Percentiles rank a stretch among this genome's conserved stretches.
These are phyloP conservation scores for Nyctereutes procyonoides DNA, from an alignment of 2,113 vertebrate species.

Conservation along the genomic window DNA sequence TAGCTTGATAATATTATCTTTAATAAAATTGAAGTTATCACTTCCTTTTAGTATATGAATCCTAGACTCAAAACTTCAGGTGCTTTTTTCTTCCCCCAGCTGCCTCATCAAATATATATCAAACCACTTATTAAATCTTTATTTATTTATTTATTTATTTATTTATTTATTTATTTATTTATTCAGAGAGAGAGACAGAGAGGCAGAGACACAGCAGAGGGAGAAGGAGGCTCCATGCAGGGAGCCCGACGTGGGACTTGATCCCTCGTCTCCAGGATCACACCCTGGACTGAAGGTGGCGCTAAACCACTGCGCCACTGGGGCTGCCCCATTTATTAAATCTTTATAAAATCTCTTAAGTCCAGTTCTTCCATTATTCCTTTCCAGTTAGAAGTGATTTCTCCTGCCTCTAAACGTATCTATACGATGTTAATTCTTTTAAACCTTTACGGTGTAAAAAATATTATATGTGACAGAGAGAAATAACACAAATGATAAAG, in stretches of 20 bases:
- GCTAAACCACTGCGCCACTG: no score
- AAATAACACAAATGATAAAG: background rate
- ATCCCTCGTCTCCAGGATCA: no score
- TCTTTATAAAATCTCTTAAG: background rate
- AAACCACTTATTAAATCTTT: conserved; percentile 3
- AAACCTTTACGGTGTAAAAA: background rate
- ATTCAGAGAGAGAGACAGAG: no score
- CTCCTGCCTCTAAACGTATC: background rate
- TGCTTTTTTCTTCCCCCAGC: background rate
- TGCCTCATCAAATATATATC: background rate
- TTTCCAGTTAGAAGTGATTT: background rate
- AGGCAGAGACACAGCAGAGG: no score
- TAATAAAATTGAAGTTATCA: background rate
- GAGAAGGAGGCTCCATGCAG: no score
- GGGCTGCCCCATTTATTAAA: background rate
- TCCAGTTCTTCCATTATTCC: background rate
- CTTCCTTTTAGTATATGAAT: background rate
- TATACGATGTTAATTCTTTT: background rate
- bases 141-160: background rate
- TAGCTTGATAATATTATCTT: background rate
- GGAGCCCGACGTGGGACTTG: no score
- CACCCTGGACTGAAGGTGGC: no score
- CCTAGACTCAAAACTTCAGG: background rate
- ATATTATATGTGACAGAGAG: background rate
- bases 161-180: no score